Evolutionary conservation across 2,888 invertebrate genomes (phyloP).

Genomic region (Caenorhabditis sp.): DNA sequence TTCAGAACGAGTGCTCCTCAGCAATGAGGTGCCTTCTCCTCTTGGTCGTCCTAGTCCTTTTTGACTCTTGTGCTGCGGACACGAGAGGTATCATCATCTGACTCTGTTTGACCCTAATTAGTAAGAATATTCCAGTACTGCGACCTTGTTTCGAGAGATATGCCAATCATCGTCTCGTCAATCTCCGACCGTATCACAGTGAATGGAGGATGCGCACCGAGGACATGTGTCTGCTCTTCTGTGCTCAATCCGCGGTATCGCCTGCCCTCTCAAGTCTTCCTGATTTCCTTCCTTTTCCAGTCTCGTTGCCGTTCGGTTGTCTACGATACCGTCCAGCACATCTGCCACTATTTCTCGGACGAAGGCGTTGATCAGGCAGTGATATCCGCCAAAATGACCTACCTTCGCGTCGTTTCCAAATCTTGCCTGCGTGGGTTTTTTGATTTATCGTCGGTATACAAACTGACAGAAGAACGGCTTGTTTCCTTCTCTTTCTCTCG

Average conservation of each 20-base stretch:
- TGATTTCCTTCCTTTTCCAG: constrained; percentile 63
- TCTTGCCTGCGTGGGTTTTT: constrained; percentile 76
- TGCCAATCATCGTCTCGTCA: constrained; percentile 74
- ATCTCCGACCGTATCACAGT: constrained; percentile 78
- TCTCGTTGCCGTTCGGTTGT: constrained; percentile 81
- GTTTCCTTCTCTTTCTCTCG: constrained; percentile 6
- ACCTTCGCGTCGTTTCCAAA: constrained; percentile 77
- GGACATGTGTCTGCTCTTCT: constrained; percentile 78
- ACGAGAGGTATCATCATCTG: constrained; percentile 26
- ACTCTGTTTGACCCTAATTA: constrained; percentile 16
- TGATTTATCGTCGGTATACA: constrained; percentile 19
- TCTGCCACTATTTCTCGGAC: constrained; percentile 81
- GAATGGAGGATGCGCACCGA: constrained; percentile 80
- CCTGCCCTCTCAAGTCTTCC: not conserved
- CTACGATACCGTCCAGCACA: constrained; percentile 79
- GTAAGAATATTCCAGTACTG: constrained; percentile 72
- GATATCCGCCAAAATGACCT: constrained; percentile 78
- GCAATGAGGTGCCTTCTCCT: constrained; percentile 37
- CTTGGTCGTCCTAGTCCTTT: constrained; percentile 5
- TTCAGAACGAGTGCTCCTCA: constrained; percentile 37
- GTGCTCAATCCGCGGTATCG: constrained; percentile 74
- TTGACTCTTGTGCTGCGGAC: constrained; percentile 27
- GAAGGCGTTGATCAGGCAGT: constrained; percentile 72
- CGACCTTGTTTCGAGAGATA: constrained; percentile 82
- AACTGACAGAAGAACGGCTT: constrained; percentile 23